These are phyloP conservation scores for Atrichornis clamosus DNA, from an alignment of 2,113 vertebrate genomes.

Conservation along the genomic window DNA sequence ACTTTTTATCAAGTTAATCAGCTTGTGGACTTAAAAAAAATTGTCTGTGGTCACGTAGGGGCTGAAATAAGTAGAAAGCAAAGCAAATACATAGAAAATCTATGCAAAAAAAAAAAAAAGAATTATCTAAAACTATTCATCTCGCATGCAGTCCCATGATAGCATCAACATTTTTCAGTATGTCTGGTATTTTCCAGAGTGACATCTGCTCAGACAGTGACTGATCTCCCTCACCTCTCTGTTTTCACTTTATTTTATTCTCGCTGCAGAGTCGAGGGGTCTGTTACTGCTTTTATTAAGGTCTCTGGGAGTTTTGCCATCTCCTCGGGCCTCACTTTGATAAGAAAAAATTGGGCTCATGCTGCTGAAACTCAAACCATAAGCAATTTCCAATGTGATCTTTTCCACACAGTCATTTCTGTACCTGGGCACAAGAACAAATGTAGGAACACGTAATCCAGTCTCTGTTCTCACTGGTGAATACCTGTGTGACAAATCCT, in stretches of 20 bases:
- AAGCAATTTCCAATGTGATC: not conserved
- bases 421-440: not conserved
- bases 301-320: not conserved
- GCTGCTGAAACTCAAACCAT: not conserved
- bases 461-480: not conserved
- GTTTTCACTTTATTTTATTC: not conserved
- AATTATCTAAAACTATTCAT: not conserved
- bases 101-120: not conserved
- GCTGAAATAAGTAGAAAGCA: not conserved
- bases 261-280: not conserved
- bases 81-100: not conserved
- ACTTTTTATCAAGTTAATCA: not conserved
- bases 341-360: not conserved
- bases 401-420: not conserved
- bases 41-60: not conserved
- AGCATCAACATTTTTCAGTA: not conserved
- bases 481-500: not conserved
- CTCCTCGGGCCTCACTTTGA: not conserved
- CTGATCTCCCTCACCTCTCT: not conserved
- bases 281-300: not conserved
- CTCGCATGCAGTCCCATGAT: not conserved
- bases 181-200: not conserved
- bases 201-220: not conserved
- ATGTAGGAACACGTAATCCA: not conserved
- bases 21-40: not conserved